Evolutionary conservation across 2,888 invertebrate genomes (phyloP).

Genomic region (Diachrysia chrysitis): DNA sequence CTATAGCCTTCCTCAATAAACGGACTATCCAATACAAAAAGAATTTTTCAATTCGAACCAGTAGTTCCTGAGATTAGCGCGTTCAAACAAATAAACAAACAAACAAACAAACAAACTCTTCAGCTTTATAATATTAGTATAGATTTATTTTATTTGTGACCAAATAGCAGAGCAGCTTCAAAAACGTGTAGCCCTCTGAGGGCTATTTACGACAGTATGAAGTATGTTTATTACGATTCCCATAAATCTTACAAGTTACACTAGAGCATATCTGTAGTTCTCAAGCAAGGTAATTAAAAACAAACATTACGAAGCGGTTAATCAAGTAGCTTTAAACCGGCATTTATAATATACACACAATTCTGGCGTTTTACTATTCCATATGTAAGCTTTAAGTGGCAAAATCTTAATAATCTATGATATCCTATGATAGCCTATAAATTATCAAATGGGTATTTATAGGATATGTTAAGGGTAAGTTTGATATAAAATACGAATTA

Average conservation of each 20-base stretch:
- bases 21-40: too few species aligned
- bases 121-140: too few species aligned
- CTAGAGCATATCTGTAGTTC: neutral
- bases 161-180: neutral
- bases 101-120: too few species aligned
- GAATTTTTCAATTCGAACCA: too few species aligned
- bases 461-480: slow-evolving; percentile 37
- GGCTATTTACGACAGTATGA: neutral
- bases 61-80: too few species aligned
- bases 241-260: slow-evolving; percentile 11
- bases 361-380: slow-evolving; percentile 26
- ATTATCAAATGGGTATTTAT: slow-evolving; percentile 19
- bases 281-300: slow-evolving; percentile 36
- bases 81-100: too few species aligned
- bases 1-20: too few species aligned
- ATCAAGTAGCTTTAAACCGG: slow-evolving; percentile 15
- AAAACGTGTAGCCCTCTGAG: neutral
- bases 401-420: slow-evolving; percentile 17
- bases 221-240: neutral
- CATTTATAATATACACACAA: slow-evolving; percentile 16
- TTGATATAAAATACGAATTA: slow-evolving; percentile 32
- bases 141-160: too few species aligned
- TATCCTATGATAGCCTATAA: too few species aligned
- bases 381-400: slow-evolving; percentile 6
- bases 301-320: slow-evolving; percentile 25